phyloP scores from a whole-genome alignment of 2,113 vertebrate species.

The Mugil cephalus region DNA sequence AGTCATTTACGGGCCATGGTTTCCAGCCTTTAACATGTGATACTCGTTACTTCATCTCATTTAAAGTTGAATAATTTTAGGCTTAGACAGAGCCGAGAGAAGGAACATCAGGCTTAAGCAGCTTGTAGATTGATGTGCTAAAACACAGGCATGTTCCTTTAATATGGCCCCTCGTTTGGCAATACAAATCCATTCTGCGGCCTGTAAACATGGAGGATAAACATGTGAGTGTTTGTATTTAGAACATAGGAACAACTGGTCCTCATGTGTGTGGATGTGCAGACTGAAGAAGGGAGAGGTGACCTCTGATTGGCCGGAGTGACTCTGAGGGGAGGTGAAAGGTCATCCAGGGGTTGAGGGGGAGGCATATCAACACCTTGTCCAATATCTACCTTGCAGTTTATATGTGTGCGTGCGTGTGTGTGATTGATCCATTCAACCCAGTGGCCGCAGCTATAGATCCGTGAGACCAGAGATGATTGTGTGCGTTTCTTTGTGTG shows the following conservation, averaged over 20 bases:
- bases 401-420: conserved; percentile 34
- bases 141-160: background rate
- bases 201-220: background rate
- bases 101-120: background rate
- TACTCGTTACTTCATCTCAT: background rate
- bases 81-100: background rate
- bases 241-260: background rate
- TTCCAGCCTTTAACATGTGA: too few relatives aligned
- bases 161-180: background rate
- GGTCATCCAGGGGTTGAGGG: conserved; percentile 64
- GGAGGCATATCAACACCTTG: conserved; percentile 76
- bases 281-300: conserved; percentile 13
- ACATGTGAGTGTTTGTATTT: background rate
- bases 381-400: conserved; percentile 54
- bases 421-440: conserved; percentile 75
- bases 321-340: conserved; percentile 61
- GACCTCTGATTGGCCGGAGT: conserved; percentile 72
- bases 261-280: conserved; percentile 1
- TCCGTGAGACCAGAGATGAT: conserved; percentile 51
- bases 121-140: background rate
- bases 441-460: conserved; percentile 51
- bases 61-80: background rate
- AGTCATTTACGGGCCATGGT: too few relatives aligned
- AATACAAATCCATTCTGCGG: conserved; percentile 5
- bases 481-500: conserved; percentile 32